phyloP scores from a whole-genome alignment of 2,888 invertebrate genomes.

The Helleia helle region DNA sequence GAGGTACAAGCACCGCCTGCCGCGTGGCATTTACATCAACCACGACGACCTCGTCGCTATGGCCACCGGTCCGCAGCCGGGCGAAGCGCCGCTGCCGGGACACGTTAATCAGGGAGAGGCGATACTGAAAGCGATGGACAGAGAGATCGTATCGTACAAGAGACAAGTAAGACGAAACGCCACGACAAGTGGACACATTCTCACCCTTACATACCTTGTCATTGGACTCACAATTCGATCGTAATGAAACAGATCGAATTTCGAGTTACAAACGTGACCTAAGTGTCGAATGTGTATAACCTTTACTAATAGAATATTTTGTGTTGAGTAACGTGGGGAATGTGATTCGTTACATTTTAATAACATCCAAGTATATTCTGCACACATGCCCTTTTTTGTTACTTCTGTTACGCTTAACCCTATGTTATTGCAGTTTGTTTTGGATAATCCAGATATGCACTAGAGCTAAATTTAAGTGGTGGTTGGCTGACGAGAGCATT shows the following conservation, averaged over 20 bases:
- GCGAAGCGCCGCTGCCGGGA: slow-evolving; percentile 65
- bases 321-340: slow-evolving; percentile 53
- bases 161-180: slow-evolving; percentile 88
- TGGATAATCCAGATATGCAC: slow-evolving; percentile 72
- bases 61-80: slow-evolving; percentile 83
- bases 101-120: slow-evolving; percentile 81
- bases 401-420: slow-evolving; percentile 26
- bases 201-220: slow-evolving; percentile 38
- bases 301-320: slow-evolving; percentile 22
- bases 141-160: slow-evolving; percentile 94
- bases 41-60: slow-evolving; percentile 96
- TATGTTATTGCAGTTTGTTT: slow-evolving; percentile 39
- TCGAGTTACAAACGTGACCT: background rate
- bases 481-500: background rate
- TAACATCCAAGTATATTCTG: slow-evolving; percentile 50
- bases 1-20: slow-evolving; percentile 87
- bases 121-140: slow-evolving; percentile 92
- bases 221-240: background rate
- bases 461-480: background rate
- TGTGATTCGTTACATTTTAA: slow-evolving; percentile 30
- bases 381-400: slow-evolving; percentile 48
- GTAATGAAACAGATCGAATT: background rate
- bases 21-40: slow-evolving; percentile 97
- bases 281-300: background rate
- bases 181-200: slow-evolving; percentile 44